Evolutionary conservation across 2,797 vertebrate genomes (phyloP), one percentile per base, ranked within the genome.

Genomic region (Phrynocephalus vlangalii): DNA sequence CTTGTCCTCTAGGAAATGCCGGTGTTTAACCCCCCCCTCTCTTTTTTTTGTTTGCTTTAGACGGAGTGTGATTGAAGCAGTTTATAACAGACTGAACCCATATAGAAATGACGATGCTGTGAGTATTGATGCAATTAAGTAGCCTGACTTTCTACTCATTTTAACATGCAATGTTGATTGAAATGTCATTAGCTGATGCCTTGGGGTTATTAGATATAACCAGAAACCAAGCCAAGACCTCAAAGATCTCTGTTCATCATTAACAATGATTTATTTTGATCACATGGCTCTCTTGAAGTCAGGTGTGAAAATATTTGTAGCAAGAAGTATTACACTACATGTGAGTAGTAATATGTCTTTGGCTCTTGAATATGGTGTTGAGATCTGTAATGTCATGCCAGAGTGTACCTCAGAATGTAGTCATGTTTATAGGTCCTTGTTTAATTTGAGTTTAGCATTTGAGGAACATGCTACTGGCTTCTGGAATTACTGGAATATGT

Each of bases 11-110:
- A 3, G 4, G 68, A 33, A 86, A 0, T 80, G 76, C 79, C 44
- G 68, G 1, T 71, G 80, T 79, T 91, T 95, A 94, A 90, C 89
- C 52, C 87, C 91, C 93, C 82, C 68, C 91, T 93, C 82, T 71
- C 90, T 90, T 72, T 95, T 60, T 82, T 91, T 95, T 86, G 89
- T 72, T 90, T 90, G 3, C 86, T 93, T 90, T 96, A 99, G 99
- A 96, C 98, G 98, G 97, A 99, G 98, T 97, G 98, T 99, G 95
- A 98, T 99, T 96, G 99, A 99, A 98, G 98, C 99, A 6, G 98
- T 99, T 97, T 99, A 99, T 97, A 98, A 99, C 98, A 99, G 98
- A 98, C 98, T 99, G 96, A 99, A 99, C 96, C 99, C 99, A 86
- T 99, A 98, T 97, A 98, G 98, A 97, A 99, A 98, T 82, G 99